These are phyloP conservation scores for Rhopalosiphum maidis DNA, from an alignment of 1,140 invertebrate genomes.

Conservation along the genomic window DNA sequence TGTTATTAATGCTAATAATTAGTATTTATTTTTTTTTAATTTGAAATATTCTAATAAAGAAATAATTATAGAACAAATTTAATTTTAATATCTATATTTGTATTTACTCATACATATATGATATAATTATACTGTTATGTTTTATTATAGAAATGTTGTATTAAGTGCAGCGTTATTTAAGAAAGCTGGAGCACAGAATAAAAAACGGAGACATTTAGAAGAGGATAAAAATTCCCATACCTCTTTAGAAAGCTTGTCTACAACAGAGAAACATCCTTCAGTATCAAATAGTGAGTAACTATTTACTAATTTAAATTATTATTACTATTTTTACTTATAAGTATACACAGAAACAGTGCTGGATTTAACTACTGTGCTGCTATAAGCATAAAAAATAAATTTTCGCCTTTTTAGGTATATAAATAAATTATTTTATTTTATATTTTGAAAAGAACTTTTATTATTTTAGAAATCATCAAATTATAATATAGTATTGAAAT, in stretches of 20 bases:
- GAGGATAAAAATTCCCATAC: constrained; percentile 61
- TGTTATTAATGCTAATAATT: background rate
- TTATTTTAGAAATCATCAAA: too few relatives aligned
- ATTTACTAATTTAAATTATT: background rate
- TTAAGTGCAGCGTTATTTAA: constrained; percentile 87
- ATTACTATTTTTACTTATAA: background rate
- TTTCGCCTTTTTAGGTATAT: too few relatives aligned
- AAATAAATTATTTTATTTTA: too few relatives aligned
- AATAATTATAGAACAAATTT: background rate
- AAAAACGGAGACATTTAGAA: constrained; percentile 59
- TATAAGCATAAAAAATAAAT: too few relatives aligned
- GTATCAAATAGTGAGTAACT: constrained; percentile 46
- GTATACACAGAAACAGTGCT: background rate
- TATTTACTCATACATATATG: background rate
- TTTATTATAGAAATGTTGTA: constrained; percentile 77
- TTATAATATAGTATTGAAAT: too few relatives aligned
- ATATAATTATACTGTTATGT: background rate
- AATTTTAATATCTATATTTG: background rate
- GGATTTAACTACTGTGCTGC: too few relatives aligned
- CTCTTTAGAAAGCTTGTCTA: constrained; percentile 61
- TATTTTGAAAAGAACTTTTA: too few relatives aligned
- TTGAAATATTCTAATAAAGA: background rate
- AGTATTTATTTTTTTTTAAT: background rate
- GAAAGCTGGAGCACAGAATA: constrained; percentile 68
- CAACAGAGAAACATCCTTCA: constrained; percentile 59